phyloP scores from a whole-genome alignment of 1,140 invertebrate genomes.

The Drosophila elegans region DNA sequence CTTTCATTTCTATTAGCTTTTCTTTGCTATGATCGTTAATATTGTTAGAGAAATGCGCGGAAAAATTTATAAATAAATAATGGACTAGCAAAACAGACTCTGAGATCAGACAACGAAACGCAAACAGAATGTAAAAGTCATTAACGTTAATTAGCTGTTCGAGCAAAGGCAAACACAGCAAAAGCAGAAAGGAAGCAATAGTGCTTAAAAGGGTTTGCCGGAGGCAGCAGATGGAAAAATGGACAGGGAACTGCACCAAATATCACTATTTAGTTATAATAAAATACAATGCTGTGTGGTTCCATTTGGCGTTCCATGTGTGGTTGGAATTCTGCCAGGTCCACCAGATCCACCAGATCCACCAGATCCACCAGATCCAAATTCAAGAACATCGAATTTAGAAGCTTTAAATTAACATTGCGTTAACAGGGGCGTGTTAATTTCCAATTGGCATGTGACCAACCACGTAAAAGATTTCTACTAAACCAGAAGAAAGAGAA shows the following conservation, averaged over 20 bases:
- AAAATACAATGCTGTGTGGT: slow-evolving; percentile 2
- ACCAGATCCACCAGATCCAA: no score
- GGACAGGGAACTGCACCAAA: not conserved
- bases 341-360: no score
- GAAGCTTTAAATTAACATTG: slow-evolving; percentile 26
- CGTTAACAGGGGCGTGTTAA: slow-evolving; percentile 37
- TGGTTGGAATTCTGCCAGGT: slow-evolving; percentile 16
- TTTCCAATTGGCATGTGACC: slow-evolving; percentile 32
- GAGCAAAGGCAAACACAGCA: slow-evolving; percentile 33
- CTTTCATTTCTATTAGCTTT: not conserved
- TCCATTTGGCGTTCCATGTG: slow-evolving; percentile 5
- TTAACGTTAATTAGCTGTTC: slow-evolving; percentile 59
- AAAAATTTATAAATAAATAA: slow-evolving; percentile 42
- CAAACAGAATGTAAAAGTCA: slow-evolving; percentile 45
- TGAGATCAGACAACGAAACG: slow-evolving; percentile 21
- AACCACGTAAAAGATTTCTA: slow-evolving; percentile 23
- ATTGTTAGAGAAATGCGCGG: slow-evolving; percentile 36
- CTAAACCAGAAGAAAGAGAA: slow-evolving; percentile 9
- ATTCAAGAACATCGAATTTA: not conserved
- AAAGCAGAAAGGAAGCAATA: not conserved
- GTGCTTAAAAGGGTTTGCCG: not conserved
- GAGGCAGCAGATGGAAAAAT: not conserved
- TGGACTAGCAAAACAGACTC: slow-evolving; percentile 20
- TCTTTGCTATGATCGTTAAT: slow-evolving; percentile 39
- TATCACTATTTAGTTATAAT: slow-evolving; percentile 3